These are phyloP conservation scores for Agrilus cyanescens DNA, from an alignment of 2,888 invertebrate species.

Conservation along the genomic window DNA sequence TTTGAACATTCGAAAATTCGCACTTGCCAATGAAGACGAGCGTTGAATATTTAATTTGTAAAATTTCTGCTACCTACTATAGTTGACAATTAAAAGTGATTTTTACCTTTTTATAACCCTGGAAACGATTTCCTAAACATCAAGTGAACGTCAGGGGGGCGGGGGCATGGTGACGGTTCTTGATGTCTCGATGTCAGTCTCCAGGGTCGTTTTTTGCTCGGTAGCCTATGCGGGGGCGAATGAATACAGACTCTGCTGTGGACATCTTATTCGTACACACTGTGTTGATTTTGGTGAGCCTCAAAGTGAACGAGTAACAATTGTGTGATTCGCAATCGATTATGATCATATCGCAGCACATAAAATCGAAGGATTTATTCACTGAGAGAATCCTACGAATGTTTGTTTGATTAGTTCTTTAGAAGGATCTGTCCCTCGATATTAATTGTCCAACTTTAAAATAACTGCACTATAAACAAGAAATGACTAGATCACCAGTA, in stretches of 20 bases:
- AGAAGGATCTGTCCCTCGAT: no score
- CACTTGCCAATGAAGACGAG: no score
- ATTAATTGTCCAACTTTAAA: no score
- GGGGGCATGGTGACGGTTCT: slow-evolving; percentile 24
- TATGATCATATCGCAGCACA: slow-evolving; percentile 11
- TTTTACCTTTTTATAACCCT: slow-evolving; percentile 5
- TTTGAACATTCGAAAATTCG: no score
- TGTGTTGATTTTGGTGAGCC: slow-evolving; percentile 23
- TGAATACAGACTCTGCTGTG: slow-evolving; percentile 23
- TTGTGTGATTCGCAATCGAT: slow-evolving; percentile 10
- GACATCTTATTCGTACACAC: slow-evolving; percentile 34
- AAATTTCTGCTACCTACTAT: no score
- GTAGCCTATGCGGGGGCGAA: slow-evolving; percentile 30
- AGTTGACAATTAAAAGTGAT: no score
- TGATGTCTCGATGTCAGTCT: slow-evolving; percentile 42
- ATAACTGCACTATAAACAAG: no score
- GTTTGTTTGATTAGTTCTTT: no score
- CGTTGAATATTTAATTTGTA: no score
- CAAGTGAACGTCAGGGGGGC: slow-evolving; percentile 16
- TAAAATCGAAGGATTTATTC: no score
- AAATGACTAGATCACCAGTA: no score
- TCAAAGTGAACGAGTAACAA: slow-evolving; percentile 8
- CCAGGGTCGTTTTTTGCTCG: slow-evolving; percentile 43
- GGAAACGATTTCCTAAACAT: slow-evolving; percentile 14
- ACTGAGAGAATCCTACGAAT: no score